phyloP scores from a whole-genome alignment of 1,140 invertebrate genomes.

The Lineus longissimus region DNA sequence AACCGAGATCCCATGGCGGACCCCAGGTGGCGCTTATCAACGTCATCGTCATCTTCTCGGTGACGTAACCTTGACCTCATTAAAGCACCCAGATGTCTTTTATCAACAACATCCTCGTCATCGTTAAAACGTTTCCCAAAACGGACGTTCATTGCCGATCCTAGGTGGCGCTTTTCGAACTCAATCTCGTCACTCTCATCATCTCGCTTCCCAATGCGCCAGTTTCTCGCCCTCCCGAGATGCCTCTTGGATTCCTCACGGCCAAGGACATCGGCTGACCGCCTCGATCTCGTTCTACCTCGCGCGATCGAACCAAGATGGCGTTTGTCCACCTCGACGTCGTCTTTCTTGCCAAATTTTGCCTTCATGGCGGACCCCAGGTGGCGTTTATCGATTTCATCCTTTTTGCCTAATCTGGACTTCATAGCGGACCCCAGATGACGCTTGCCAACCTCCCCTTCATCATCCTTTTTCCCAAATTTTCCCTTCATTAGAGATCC shows the following conservation, averaged over 20 bases:
- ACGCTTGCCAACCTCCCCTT: background rate
- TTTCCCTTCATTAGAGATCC: background rate
- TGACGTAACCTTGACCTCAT: background rate
- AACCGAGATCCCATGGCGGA: background rate
- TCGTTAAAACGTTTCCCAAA: background rate
- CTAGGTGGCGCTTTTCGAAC: background rate
- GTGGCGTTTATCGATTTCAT: background rate
- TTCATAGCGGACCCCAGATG: background rate
- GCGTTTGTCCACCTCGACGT: background rate
- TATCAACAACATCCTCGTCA: background rate
- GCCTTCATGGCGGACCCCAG: background rate
- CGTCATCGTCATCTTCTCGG: background rate
- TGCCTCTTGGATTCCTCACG: background rate
- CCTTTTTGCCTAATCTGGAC: background rate
- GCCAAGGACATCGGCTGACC: no score
- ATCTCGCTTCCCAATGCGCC: background rate
- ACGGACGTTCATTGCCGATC: background rate
- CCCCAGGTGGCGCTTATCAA: slow-evolving; percentile 5
- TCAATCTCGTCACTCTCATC: background rate
- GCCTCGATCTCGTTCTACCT: background rate
- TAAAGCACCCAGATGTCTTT: background rate
- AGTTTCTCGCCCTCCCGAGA: background rate
- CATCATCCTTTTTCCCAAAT: background rate
- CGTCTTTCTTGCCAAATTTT: background rate
- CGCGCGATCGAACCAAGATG: background rate